phyloP scores from a whole-genome alignment of 2,888 invertebrate genomes.

The Lasioglossum pauxillum region DNA sequence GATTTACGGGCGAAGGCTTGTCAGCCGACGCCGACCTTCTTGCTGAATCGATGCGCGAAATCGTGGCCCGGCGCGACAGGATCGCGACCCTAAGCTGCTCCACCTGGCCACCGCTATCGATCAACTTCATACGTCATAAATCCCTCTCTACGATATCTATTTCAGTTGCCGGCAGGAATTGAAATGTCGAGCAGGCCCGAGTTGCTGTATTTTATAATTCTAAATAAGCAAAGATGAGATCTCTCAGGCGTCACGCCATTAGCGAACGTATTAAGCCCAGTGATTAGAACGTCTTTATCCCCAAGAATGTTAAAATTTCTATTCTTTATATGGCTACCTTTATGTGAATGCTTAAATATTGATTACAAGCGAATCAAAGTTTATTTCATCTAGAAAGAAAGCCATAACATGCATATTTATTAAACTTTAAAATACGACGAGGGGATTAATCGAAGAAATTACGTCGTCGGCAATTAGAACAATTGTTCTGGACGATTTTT shows the following conservation, averaged over 20 bases:
- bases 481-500: background rate
- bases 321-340: too few relatives aligned
- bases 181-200: background rate
- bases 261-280: background rate
- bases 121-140: background rate
- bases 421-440: too few relatives aligned
- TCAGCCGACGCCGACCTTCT: conserved; percentile 42
- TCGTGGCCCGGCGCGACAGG: conserved; percentile 27
- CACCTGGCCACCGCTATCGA: background rate
- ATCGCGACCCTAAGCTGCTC: background rate
- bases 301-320: too few relatives aligned
- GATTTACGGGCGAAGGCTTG: conserved; percentile 55
- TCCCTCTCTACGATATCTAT: background rate
- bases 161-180: background rate
- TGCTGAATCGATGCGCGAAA: conserved; percentile 54
- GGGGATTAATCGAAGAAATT: background rate
- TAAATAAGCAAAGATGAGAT: too few relatives aligned
- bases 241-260: too few relatives aligned
- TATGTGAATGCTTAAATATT: too few relatives aligned
- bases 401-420: too few relatives aligned
- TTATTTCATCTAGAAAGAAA: too few relatives aligned
- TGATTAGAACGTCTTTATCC: too few relatives aligned
- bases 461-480: background rate
- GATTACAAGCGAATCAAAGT: too few relatives aligned
- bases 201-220: too few relatives aligned